Evolutionary conservation across 1,140 invertebrate species (phyloP), one percentile per base, ranked within the genome.

Genomic region (Pseudachorutes palmiensis): DNA sequence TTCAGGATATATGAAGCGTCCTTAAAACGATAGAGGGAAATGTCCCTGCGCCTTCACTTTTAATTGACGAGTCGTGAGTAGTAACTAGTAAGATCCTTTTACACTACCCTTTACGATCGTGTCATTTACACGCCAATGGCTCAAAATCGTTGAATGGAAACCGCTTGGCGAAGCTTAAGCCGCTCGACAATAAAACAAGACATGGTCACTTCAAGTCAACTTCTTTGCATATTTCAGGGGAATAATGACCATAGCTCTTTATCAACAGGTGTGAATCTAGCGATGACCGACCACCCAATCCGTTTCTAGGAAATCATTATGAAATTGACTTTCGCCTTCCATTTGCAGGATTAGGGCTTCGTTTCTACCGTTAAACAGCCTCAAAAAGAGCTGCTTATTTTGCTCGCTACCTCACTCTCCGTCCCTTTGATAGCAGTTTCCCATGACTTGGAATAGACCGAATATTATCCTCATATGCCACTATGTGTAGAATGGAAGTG

Each of bases 191-290:
- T 19, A 41, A 41, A 41, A 41, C 5, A 5, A 41, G 36, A 19
- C 19, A 5, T 41, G 36, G 19, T 19, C 5, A 9, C 19, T 41
- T 41, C 36, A 41, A 41, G 36, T 9, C 5, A 41, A 41, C 36
- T 41, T 41, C 36, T 41, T 41, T 41, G 36, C 36, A 41, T 41
- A 41, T 41, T 41, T 41, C 36, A 9, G 5, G 36, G 19, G 36
- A n/a, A n/a, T n/a, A n/a, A n/a, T n/a, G n/a, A n/a, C n/a, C n/a
- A n/a, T n/a, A n/a, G n/a, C n/a, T n/a, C n/a, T n/a, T n/a, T n/a
- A n/a, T n/a, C n/a, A n/a, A 55, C 51, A 55, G 51, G 12, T 55
- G 51, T 55, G 51, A 55, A 55, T 55, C 24, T 22, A 26, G 51
- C 51, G 24, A 55, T 55, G 12, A 55, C 24, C 51, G 24, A 3